Evolutionary conservation across 2,797 vertebrate species (phyloP), one percentile per base, ranked within the genome.

Genomic region (Monodelphis domestica): DNA sequence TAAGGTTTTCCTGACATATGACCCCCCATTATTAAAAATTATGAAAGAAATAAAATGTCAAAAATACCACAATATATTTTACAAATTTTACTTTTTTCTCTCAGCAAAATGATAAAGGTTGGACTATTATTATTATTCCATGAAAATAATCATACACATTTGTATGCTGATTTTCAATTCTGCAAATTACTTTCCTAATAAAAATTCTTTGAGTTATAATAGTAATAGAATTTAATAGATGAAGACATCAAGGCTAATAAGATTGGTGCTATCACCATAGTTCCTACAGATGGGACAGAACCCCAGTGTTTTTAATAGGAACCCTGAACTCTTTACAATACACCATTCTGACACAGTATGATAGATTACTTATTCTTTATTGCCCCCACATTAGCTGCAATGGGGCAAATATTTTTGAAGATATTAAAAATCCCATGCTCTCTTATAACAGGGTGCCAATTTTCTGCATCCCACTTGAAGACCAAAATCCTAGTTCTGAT

Each of bases 401-500:
- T 50, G 70, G 38, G 38, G 38, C 7, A 45, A 45, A 50, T 45
- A 29, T 91, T 26, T 94, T 94, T 90, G 53, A 89, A 94, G 87
- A 78, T 95, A 95, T 95, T 97, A 89, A 94, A 87, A 94, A 95
- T 78, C 87, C 92, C 93, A 10, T 26, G 1, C 96, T 96, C 91
- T 53, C 91, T 92, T 96, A 89, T 90, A 52, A 51, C 56, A 96
- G 45, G 54, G 17, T 93, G 92, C 59, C 78, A 91, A 94, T 96
- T 96, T 94, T 90, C 78, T 90, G 90, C 88, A 21, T 92, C 88
- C 97, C 94, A 94, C 54, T 96, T 88, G 88, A 95, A 63, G 59
- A 97, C 50, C 89, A 97, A 97, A 94, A 93, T 95, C 53, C 54
- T 89, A 89, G 30, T 92, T 96, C 91, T 84, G 15, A 94, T 96